Base-by-base conservation (phyloP, 2,888 invertebrate species). In the Ecliptopera silaceata region DNA sequence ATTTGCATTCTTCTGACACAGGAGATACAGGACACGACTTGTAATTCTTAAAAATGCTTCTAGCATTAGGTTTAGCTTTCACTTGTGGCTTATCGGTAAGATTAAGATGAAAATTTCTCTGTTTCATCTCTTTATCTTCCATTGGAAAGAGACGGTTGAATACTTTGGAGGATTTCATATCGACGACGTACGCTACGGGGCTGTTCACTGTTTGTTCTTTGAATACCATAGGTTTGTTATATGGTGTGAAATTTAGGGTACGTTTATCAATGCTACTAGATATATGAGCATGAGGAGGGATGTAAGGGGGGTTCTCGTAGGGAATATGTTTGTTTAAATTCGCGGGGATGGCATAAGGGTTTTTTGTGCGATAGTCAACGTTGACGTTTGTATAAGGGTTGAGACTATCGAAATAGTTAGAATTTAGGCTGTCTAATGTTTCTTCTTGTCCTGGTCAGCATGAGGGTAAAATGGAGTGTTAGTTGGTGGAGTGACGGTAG, bases 1-100 rank as follows among this genome's bases (percentile, higher is more conserved):
- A 94, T 74, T 94, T 94, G 32, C 94, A 92, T 73, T 96, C 96
- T 74, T 96, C 96, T 49, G 94, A 95, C 0, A 96, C 96, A 0
- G 96, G 96, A 0, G 96, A 96, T 0, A 96, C 96, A 0, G 96
- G 96, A 65, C 96, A 94, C 3, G 96, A 96, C 70, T 96, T 95
- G 64, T 95, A 94, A 67, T 94, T 93, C 65, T 94, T 94, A 43
- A 94, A 88, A 51, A 94, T 94, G 68, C 93, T 93, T 11, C 92
- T 78, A 8, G 85, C 77, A 26, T 82, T 87, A 0, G 88, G 80
- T 65, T 91, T 91, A 0, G 76, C 68, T 66, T 84, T 86, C 0
- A 75, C 73, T 54, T 82, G 82, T 1, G 82, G 82, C 67, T 90
- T 89, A 1, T 88, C 85, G 2, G 77, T 84, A 1, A 92, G 68